phyloP scores from a whole-genome alignment of 2,113 vertebrate species.

The Callipepla squamata region DNA sequence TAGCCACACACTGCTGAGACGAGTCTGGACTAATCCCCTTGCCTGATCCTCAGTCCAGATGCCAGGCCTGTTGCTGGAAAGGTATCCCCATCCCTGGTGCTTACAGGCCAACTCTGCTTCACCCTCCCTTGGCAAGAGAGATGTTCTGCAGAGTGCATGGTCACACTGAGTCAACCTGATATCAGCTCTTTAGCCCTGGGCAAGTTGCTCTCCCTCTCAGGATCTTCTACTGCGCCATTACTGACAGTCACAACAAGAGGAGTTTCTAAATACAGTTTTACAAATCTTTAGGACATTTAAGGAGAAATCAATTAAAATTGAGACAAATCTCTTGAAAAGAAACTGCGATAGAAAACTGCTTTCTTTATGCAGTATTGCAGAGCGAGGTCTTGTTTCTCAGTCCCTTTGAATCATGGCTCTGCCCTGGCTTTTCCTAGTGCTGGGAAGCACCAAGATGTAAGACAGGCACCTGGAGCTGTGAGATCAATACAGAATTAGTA shows the following conservation, averaged over 20 bases:
- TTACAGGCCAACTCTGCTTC: background rate
- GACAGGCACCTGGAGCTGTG: background rate
- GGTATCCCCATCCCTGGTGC: fast-evolving
- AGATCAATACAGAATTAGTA: background rate
- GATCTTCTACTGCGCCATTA: background rate
- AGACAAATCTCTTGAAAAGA: background rate
- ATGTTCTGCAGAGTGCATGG: background rate
- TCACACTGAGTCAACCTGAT: background rate
- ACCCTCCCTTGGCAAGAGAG: background rate
- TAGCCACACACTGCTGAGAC: too few relatives aligned
- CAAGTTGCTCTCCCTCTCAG: background rate
- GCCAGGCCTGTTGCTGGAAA: background rate
- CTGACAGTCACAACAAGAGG: background rate
- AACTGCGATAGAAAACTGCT: background rate
- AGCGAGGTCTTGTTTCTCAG: background rate
- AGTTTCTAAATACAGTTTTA: background rate
- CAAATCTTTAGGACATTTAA: background rate
- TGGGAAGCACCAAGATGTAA: background rate
- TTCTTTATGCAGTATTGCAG: background rate
- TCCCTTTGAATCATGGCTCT: background rate
- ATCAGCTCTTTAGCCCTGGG: background rate
- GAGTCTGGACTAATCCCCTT: too few relatives aligned
- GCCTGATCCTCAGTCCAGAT: too few relatives aligned
- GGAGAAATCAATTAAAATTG: background rate
- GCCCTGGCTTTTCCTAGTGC: background rate